Evolutionary conservation across 2,888 invertebrate species (phyloP), one percentile per base, ranked within the genome.

Genomic region (Noctua comes): DNA sequence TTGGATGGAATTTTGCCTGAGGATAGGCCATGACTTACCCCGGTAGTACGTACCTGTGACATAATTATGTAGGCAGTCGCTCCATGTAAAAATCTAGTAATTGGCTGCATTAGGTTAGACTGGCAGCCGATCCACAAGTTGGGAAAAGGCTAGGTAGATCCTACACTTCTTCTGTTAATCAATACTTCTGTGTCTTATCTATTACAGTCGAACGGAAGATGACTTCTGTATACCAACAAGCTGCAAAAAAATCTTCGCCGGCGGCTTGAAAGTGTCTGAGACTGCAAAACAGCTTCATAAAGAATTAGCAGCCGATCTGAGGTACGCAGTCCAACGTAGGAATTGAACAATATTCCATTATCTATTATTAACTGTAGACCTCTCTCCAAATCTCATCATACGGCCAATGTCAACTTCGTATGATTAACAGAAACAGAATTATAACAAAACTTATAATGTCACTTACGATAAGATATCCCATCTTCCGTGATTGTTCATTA

Each of bases 221-320:
- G 2, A 75, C 24, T 92, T 89, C 65, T 69, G 57, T 16, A 87
- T 92, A 65, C 91, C 92, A 1, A 85, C 68, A 68, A 87, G 80
- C 18, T 90, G 82, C 72, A 92, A 92, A 48, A 0, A 43, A 1
- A 77, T 91, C 8, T 91, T 81, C 51, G 86, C 88, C 0, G 71
- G n/a, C 54, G 68, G 57, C 4, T 62, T 92, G 21, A 84, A 86
- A 40, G 24, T 79, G 1, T 13, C 74, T 0, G 79, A 86, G 0
- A 80, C 77, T 1, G 62, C 84, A 5, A 74, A 86, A 0, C 68
- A 83, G 10, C 40, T 66, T 6, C 27, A 88, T 2, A 82, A 54
- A 71, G 73, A 54, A 0, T 59, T 91, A 18, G 78, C 83, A 11
- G 59, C 59, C 1, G 89, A 91, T 54, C 85, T 92, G 36, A 87